phyloP scores from a whole-genome alignment of 2,888 invertebrate species.

The Gymnocheta viridis region DNA sequence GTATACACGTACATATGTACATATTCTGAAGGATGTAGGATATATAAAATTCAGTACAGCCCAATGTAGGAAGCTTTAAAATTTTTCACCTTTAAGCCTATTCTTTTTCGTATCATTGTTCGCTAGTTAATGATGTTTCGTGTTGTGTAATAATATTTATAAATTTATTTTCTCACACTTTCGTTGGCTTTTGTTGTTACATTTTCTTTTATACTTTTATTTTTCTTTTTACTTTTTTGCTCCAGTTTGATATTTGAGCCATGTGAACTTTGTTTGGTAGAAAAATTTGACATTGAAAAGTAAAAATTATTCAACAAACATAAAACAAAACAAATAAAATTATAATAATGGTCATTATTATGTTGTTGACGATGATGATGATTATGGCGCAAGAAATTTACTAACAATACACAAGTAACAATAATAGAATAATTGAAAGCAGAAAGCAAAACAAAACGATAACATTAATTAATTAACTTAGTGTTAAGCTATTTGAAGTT shows the following conservation, averaged over 20 bases:
- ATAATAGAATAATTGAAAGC: background rate
- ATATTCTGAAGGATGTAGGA: too few species aligned
- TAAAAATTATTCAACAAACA: background rate
- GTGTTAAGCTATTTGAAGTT: background rate
- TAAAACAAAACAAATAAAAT: conserved; percentile 2
- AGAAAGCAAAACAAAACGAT: background rate
- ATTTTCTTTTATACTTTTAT: conserved; percentile 17
- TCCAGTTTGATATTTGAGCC: background rate
- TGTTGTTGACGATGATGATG: background rate
- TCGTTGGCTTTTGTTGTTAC: conserved; percentile 22
- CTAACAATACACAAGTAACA: background rate
- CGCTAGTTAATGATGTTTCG: background rate
- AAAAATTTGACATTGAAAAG: conserved; percentile 61
- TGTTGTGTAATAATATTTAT: background rate
- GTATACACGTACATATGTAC: too few species aligned
- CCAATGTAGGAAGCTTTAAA: background rate
- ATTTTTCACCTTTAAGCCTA: background rate
- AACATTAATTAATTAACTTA: background rate
- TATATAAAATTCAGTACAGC: background rate
- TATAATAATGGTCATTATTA: background rate
- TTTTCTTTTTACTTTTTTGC: background rate
- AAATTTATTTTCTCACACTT: conserved; percentile 44
- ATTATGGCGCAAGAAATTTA: conserved; percentile 29
- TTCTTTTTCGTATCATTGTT: conserved; percentile 32
- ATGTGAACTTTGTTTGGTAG: conserved; percentile 21